phyloP scores from a whole-genome alignment of 2,113 vertebrate genomes.

The Dicrurus megarhynchus region DNA sequence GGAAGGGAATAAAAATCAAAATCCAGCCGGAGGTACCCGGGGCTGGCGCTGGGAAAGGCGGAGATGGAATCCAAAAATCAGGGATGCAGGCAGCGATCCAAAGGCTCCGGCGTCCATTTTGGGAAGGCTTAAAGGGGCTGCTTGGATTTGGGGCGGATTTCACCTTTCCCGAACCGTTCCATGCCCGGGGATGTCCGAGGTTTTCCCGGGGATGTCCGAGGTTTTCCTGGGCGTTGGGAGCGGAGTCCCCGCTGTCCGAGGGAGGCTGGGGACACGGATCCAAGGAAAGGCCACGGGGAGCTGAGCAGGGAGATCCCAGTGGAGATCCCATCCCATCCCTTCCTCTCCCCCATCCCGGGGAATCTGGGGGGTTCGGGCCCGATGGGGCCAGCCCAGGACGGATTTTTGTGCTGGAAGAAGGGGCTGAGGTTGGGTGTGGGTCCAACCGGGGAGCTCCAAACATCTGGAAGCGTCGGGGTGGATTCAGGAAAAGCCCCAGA shows the following conservation, averaged over 20 bases:
- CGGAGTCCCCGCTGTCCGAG: not conserved
- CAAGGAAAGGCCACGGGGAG: not conserved
- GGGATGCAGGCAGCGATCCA: not conserved
- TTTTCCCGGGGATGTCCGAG: not conserved
- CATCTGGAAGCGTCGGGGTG: not conserved
- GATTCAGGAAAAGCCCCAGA: not conserved
- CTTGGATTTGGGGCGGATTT: not conserved
- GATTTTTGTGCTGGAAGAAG: not conserved
- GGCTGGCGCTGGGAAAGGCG: not conserved
- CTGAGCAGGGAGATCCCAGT: not conserved
- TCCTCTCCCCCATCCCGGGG: not conserved
- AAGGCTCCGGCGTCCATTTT: not conserved
- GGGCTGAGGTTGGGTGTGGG: accelerated
- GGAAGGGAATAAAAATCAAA: not conserved
- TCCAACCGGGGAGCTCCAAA: not conserved
- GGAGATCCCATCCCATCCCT: accelerated
- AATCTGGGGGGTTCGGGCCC: not conserved
- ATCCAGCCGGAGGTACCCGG: not conserved
- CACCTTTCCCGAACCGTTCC: not conserved
- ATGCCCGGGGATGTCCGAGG: accelerated
- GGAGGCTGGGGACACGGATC: accelerated
- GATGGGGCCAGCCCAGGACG: accelerated
- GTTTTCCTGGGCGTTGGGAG: not conserved
- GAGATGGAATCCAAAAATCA: not conserved
- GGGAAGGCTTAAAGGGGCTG: not conserved